phyloP scores from a whole-genome alignment of 2,797 vertebrate species.

The Hippoglossus hippoglossus region DNA sequence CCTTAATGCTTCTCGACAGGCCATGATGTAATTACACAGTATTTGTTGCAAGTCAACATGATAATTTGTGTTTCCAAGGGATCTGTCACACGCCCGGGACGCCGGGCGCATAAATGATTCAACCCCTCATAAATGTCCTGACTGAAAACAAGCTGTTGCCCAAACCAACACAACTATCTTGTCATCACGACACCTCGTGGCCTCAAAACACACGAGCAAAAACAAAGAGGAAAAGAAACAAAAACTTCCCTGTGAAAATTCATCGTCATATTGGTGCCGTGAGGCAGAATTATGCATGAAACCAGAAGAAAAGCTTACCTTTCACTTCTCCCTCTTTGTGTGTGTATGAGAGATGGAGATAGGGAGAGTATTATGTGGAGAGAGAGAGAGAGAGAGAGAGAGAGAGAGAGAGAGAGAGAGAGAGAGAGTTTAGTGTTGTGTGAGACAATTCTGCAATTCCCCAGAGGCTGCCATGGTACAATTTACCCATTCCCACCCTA shows the following conservation, averaged over 20 bases:
- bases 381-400: constrained; percentile 35
- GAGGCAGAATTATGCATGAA: constrained; percentile 79
- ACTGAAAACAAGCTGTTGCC: constrained; percentile 78
- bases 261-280: constrained; percentile 56
- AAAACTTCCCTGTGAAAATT: constrained; percentile 49
- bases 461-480: constrained; percentile 74
- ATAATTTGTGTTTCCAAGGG: constrained; percentile 82
- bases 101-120: constrained; percentile 79
- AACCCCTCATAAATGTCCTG: constrained; percentile 79
- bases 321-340: constrained; percentile 63
- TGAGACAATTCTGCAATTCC: constrained; percentile 65
- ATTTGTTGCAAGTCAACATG: constrained; percentile 83
- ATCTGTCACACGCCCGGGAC: constrained; percentile 76
- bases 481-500: constrained; percentile 74
- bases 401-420: constrained; percentile 31
- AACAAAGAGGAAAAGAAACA: neutral
- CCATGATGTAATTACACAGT: constrained; percentile 82
- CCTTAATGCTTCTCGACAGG: constrained; percentile 80
- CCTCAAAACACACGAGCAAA: constrained; percentile 38
- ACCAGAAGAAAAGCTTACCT: constrained; percentile 76
- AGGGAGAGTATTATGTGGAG: constrained; percentile 41
- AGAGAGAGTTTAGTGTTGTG: constrained; percentile 57
- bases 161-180: constrained; percentile 64
- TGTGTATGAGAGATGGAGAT: constrained; percentile 51
- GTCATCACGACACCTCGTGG: constrained; percentile 56